phyloP scores from a whole-genome alignment of 2,113 vertebrate species.

The Pachyramphus minor region DNA sequence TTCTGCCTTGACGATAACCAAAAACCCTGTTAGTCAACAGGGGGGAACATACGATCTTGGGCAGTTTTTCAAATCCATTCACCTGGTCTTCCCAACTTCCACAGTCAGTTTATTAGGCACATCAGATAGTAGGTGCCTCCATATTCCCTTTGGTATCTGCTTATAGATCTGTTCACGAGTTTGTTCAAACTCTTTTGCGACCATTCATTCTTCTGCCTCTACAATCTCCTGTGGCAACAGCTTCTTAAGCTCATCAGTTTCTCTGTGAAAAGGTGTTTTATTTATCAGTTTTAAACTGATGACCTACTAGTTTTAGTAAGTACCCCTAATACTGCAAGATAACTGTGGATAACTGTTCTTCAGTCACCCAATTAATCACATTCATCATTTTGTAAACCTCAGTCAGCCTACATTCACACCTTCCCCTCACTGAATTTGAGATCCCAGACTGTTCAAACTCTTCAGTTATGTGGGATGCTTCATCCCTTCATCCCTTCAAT shows the following conservation, averaged over 20 bases:
- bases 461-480: not conserved
- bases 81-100: not conserved
- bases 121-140: not conserved
- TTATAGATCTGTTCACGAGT: not conserved
- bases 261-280: not conserved
- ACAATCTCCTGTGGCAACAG: not conserved
- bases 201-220: not conserved
- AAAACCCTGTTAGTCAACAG: not conserved
- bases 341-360: not conserved
- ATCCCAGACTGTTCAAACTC: not conserved
- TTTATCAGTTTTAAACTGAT: not conserved
- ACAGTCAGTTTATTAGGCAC: not conserved
- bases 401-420: not conserved
- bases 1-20: not conserved
- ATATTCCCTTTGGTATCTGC: not conserved
- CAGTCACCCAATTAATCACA: not conserved
- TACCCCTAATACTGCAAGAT: not conserved
- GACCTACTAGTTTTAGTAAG: not conserved
- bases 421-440: not conserved
- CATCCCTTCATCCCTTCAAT: no score
- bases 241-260: not conserved
- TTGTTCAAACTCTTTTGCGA: not conserved
- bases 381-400: not conserved
- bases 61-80: not conserved
- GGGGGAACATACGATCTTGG: not conserved